Evolutionary conservation across 2,113 vertebrate genomes (phyloP).

Genomic region (Elgaria multicarinata): DNA sequence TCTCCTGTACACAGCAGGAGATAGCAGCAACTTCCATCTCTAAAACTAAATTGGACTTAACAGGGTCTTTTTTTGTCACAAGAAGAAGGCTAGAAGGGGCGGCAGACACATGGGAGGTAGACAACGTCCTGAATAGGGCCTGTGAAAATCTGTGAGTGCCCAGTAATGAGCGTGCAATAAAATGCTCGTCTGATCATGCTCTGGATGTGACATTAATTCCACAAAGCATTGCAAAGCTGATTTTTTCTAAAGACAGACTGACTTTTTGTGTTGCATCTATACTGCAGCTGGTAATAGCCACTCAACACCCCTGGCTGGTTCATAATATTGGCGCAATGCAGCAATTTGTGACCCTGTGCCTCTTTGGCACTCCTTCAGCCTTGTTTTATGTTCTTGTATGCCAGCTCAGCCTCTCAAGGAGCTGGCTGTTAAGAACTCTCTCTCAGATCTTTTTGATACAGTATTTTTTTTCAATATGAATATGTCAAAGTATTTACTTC

Average conservation of each 20-base stretch:
- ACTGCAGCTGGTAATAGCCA: neutral
- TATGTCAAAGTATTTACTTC: slow-evolving; percentile 26
- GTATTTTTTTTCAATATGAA: slow-evolving; percentile 17
- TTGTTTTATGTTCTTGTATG: neutral
- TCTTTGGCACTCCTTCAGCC: neutral
- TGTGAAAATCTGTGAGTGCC: too few relatives aligned
- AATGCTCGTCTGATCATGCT: too few relatives aligned
- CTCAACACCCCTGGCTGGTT: neutral
- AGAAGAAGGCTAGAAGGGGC: too few relatives aligned
- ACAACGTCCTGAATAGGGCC: too few relatives aligned
- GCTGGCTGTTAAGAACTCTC: neutral
- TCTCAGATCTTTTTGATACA: neutral
- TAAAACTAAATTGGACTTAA: too few relatives aligned
- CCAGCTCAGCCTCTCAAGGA: neutral
- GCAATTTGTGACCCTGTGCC: neutral
- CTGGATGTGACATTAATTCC: neutral
- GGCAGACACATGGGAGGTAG: too few relatives aligned
- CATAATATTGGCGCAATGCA: neutral
- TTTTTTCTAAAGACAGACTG: neutral
- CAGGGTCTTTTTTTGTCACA: too few relatives aligned
- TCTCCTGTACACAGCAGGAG: too few relatives aligned
- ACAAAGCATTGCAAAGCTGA: neutral
- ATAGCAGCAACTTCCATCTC: too few relatives aligned
- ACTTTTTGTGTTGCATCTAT: neutral
- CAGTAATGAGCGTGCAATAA: too few relatives aligned